phyloP scores from a whole-genome alignment of 2,888 invertebrate genomes.

The Cyaniris semiargus region DNA sequence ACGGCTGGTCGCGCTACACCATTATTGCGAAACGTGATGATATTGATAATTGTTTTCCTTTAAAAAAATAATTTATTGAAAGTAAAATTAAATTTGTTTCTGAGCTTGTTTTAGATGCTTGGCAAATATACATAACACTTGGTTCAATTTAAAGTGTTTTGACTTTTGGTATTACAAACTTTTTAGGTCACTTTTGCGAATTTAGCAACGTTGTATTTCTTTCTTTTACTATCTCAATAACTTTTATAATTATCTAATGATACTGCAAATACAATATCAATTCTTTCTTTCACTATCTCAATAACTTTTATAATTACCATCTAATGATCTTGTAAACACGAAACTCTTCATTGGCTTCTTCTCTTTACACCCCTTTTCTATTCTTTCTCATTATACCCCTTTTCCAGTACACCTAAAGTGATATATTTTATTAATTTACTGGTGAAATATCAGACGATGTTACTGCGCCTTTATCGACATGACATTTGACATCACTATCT shows the following conservation, averaged over 20 bases:
- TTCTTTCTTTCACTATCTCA: too few relatives aligned
- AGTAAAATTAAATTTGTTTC: background rate
- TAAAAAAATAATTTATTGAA: background rate
- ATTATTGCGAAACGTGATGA: constrained; percentile 20
- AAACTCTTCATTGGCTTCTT: background rate
- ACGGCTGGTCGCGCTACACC: constrained; percentile 18
- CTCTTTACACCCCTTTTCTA: background rate
- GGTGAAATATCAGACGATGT: constrained; percentile 4
- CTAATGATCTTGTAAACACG: background rate
- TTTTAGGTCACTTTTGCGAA: background rate
- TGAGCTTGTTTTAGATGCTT: background rate
- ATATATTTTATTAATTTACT: constrained; percentile 21
- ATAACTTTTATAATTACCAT: background rate
- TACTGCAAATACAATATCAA: too few relatives aligned
- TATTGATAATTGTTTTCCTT: constrained; percentile 26
- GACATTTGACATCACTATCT: constrained; percentile 63
- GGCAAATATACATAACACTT: background rate
- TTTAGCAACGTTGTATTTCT: too few relatives aligned
- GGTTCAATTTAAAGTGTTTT: background rate
- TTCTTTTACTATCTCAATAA: background rate
- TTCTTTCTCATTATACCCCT: background rate
- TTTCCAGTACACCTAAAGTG: background rate
- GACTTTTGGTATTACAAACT: background rate
- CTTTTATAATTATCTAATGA: background rate
- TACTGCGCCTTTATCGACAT: constrained; percentile 43